Conservation (phyloP, 2,797 vertebrate genomes). For the Scolopax rusticola region DNA sequence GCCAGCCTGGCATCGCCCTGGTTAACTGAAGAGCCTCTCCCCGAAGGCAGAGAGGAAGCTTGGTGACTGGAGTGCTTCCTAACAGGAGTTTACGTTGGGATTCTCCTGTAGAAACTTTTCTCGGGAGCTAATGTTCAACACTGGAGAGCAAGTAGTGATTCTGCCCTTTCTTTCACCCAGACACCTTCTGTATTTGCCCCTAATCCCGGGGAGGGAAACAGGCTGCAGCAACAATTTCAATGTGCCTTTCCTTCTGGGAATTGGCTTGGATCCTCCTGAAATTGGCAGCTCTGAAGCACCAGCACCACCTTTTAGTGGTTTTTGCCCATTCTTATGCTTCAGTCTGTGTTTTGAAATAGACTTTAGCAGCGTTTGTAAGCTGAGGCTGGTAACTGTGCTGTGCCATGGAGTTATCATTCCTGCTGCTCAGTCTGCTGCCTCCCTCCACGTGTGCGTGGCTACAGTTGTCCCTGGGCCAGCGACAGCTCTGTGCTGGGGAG, state of each 20-base stretch:
- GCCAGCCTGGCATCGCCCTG: neutral
- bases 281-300: neutral
- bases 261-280: neutral
- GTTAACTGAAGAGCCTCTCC: neutral
- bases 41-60: neutral
- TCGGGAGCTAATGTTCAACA: neutral
- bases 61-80: neutral
- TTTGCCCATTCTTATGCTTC: neutral
- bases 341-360: neutral
- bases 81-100: neutral
- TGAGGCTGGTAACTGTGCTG: neutral
- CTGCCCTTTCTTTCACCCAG: neutral
- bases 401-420: neutral
- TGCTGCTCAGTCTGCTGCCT: neutral
- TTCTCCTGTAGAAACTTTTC: neutral
- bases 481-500: neutral
- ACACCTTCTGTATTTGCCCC: neutral
- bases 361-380: neutral
- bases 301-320: neutral
- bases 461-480: neutral
- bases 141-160: neutral
- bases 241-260: neutral
- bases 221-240: neutral
- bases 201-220: neutral
- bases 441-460: neutral